Conservation (phyloP, 2,113 vertebrate genomes). For the Piaya cayana region DNA sequence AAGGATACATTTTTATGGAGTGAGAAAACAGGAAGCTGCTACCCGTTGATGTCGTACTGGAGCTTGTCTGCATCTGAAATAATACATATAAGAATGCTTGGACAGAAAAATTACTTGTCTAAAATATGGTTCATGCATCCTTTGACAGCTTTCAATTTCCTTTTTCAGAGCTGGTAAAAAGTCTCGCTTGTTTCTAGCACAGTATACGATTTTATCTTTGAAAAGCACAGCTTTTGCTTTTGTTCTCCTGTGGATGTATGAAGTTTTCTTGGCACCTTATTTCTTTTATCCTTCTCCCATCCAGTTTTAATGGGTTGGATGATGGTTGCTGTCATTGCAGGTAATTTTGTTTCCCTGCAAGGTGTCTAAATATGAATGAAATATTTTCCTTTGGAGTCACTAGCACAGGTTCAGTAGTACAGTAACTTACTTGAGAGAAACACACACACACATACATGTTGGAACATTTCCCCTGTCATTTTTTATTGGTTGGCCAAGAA, state of each 20-base stretch:
- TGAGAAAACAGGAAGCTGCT: neutral
- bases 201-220: neutral
- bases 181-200: neutral
- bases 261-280: neutral
- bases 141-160: conserved; percentile 11
- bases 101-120: conserved; percentile 4
- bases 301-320: neutral
- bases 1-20: conserved; percentile 40
- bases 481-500: neutral
- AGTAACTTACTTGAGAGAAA: neutral
- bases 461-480: neutral
- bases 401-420: neutral
- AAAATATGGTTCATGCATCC: conserved; percentile 2
- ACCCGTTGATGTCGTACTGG: neutral
- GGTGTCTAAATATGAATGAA: neutral
- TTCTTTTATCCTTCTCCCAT: neutral
- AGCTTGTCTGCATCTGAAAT: conserved; percentile 39
- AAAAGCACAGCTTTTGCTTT: neutral
- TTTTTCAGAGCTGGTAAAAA: conserved; percentile 5
- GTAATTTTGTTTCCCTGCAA: neutral
- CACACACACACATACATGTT: neutral
- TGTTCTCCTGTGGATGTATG: conserved; percentile 25
- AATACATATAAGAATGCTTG: neutral
- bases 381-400: neutral
- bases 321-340: neutral